Conservation (phyloP, 2,888 invertebrate species). For the Chrysotoxum bicinctum region DNA sequence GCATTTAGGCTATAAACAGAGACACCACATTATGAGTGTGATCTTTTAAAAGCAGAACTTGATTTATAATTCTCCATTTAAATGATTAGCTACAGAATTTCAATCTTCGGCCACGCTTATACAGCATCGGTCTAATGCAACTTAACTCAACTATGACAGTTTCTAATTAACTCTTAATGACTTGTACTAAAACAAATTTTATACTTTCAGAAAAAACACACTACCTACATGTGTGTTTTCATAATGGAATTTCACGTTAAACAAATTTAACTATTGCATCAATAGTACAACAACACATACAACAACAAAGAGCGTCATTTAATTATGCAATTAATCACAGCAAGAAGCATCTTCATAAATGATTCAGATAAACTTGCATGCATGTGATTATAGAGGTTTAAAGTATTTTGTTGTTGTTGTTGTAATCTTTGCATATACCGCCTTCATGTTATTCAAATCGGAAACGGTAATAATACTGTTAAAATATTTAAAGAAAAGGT, state of each 20-base stretch:
- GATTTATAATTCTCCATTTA: not conserved
- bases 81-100: not conserved
- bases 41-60: not conserved
- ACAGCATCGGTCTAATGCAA: not conserved
- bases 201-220: not conserved
- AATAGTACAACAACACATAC: conserved; percentile 12
- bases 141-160: not conserved
- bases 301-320: conserved; percentile 27
- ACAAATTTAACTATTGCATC: conserved; percentile 28
- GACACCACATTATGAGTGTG: not conserved
- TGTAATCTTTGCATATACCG: not conserved
- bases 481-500: conserved; percentile 37
- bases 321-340: conserved; percentile 47
- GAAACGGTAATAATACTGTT: conserved; percentile 28
- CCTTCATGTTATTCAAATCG: conserved; percentile 29
- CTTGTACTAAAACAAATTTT: conserved; percentile 14
- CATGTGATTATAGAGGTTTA: not conserved
- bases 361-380: conserved; percentile 6
- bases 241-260: conserved; percentile 12
- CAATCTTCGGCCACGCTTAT: not conserved
- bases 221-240: not conserved
- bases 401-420: not conserved
- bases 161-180: conserved; percentile 18
- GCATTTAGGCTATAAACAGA: not conserved
- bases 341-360: conserved; percentile 29